Percentiles rank a stretch among this genome's conserved stretches.
Evolutionary conservation across 2,888 invertebrate species (phyloP).

Genomic region (Rhagonycha fulva): DNA sequence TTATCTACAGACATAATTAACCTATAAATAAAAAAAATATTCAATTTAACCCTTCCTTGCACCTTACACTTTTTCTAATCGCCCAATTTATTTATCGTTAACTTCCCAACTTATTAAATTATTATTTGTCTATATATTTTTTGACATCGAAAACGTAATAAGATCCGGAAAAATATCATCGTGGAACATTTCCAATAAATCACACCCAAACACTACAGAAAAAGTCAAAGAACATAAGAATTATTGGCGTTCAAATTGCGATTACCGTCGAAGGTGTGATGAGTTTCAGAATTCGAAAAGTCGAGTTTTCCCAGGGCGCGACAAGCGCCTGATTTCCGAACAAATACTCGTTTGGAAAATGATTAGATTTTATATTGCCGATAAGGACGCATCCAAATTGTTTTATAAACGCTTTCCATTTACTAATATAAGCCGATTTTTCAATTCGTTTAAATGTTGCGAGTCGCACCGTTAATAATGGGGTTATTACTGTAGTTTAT

Average conservation of each 20-base stretch:
- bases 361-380: slow-evolving; percentile 35
- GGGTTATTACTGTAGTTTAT: slow-evolving; percentile 8
- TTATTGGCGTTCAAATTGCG: slow-evolving; percentile 43
- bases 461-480: background rate
- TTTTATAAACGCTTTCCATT: slow-evolving; percentile 1
- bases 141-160: slow-evolving; percentile 8
- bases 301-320: slow-evolving; percentile 16
- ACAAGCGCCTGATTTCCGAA: slow-evolving; percentile 23
- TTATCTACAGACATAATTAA: slow-evolving; percentile 12
- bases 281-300: slow-evolving; percentile 18
- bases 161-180: slow-evolving; percentile 29
- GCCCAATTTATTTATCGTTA: background rate
- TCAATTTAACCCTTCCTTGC: background rate
- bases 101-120: background rate
- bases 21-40: background rate
- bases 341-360: slow-evolving; percentile 35
- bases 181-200: slow-evolving; percentile 40
- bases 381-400: slow-evolving; percentile 8
- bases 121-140: slow-evolving; percentile 2
- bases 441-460: slow-evolving; percentile 1
- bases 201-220: slow-evolving; percentile 32
- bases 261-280: slow-evolving; percentile 35
- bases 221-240: slow-evolving; percentile 39
- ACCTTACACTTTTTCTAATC: background rate
- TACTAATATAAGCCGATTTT: background rate